Conservation (phyloP, 2,888 invertebrate species). For the Gasteruption jaculator region DNA sequence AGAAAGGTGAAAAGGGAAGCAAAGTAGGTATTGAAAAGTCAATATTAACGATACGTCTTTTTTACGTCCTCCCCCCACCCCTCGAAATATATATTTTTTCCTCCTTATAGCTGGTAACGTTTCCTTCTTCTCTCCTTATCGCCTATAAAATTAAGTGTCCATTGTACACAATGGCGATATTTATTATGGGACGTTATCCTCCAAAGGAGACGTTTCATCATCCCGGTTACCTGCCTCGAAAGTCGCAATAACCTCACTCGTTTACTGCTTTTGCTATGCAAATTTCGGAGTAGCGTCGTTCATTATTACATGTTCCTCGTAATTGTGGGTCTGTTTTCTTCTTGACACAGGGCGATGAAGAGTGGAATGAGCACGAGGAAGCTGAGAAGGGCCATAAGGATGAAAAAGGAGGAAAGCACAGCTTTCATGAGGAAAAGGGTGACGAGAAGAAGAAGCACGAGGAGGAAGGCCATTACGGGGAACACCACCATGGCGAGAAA, state of each 20-base stretch:
- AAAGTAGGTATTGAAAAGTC: slow-evolving; percentile 30
- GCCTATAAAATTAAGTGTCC: slow-evolving; percentile 24
- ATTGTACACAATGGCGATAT: slow-evolving; percentile 6
- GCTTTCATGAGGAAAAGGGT: slow-evolving; percentile 63
- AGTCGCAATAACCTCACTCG: too few species aligned
- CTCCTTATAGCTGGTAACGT: too few species aligned
- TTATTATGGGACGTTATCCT: too few species aligned
- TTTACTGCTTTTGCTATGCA: too few species aligned
- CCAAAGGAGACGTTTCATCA: too few species aligned
- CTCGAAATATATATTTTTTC: too few species aligned
- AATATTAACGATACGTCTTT: background rate
- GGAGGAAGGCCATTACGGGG: slow-evolving; percentile 62
- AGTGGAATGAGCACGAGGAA: slow-evolving; percentile 61
- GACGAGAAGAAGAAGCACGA: slow-evolving; percentile 61
- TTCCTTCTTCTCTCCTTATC: slow-evolving; percentile 22
- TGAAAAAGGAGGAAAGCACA: slow-evolving; percentile 62
- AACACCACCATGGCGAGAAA: slow-evolving; percentile 64
- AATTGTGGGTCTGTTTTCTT: too few species aligned
- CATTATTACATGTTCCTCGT: too few species aligned
- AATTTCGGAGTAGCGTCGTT: too few species aligned
- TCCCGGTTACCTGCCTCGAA: too few species aligned
- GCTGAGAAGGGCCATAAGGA: slow-evolving; percentile 66
- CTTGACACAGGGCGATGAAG: slow-evolving; percentile 43
- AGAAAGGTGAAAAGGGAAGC: slow-evolving; percentile 30
- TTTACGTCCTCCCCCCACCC: slow-evolving; percentile 6